phyloP scores from a whole-genome alignment of 2,113 vertebrate species.

The Lampris incognitus region DNA sequence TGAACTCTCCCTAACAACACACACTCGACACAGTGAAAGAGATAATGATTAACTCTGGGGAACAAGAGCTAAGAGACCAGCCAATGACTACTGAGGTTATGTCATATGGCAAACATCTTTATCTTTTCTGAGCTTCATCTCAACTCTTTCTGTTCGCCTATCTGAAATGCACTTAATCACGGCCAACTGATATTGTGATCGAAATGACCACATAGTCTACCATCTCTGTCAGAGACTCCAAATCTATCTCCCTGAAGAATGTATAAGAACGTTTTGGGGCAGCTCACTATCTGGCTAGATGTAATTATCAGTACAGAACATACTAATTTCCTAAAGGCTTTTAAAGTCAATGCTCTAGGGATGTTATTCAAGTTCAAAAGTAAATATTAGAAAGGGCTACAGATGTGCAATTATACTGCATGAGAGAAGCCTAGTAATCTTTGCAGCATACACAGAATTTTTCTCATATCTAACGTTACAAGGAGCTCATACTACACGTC shows the following conservation, averaged over 20 bases:
- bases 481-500: neutral
- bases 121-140: slow-evolving; percentile 44
- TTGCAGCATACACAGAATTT: neutral
- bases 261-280: slow-evolving; percentile 6
- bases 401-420: neutral
- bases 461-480: neutral
- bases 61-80: slow-evolving; percentile 33
- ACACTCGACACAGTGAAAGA: slow-evolving; percentile 20
- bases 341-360: neutral
- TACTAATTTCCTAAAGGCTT: neutral
- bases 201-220: no score
- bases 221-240: no score
- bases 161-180: neutral
- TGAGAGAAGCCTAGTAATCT: neutral
- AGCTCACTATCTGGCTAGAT: neutral
- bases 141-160: neutral
- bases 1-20: slow-evolving; percentile 41
- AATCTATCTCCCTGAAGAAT: no score
- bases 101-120: slow-evolving; percentile 58
- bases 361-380: neutral
- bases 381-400: neutral
- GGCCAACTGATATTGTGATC: neutral
- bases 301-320: slow-evolving; percentile 7
- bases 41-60: slow-evolving; percentile 79
- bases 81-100: slow-evolving; percentile 47